Evolutionary conservation across 1,140 invertebrate species (phyloP), one percentile per base, ranked within the genome.

Genomic region (Conopomorpha cramerella): DNA sequence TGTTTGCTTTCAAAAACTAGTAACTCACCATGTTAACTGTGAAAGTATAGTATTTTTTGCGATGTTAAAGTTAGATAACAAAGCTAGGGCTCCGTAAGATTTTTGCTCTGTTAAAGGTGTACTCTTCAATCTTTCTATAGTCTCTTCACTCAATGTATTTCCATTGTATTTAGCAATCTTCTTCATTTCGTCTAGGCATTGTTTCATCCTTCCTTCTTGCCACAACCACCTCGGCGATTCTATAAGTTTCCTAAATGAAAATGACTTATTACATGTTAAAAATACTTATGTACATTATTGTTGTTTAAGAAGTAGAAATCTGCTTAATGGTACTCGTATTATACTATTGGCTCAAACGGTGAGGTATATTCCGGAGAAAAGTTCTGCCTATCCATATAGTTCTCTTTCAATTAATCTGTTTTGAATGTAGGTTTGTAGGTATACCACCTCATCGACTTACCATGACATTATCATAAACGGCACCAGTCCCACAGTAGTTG

Each of bases 181-280:
- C 26, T 76, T 64, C 11, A 88, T 51, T 41, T 81, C 76, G 31
- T 79, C 63, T 11, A 86, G 55, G 43, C 84, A 84, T 43, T 82
- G 73, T 28, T 81, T 50, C 25, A 67, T 63, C 40, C 81, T 79
- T 7, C 82, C 82, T 46, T 81, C 78, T 33, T 80, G 81, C 42
- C 85, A 81, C 30, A 87, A 61, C 87, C 87, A 89, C 39, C 86
- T 64, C 2, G 82, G 82, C 15, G 82, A 84, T 68, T 84, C 82
- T 37, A 83, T 79, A 39, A 82, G 64, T 42, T 74, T 81, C 64
- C 82, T 84, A 54, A 30, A 41, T 37, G 38, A 30, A 36, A 41
- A 42, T 16, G 11, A 35, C 19, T 10, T 23, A 6, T 23, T 4
- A 23, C 4, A 23, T 30, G 10, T 3, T 3, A 7, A 30, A 11